Percentiles rank a stretch among this genome's conserved stretches.
These are phyloP conservation scores for Leptocoma aspasia DNA, from an alignment of 2,113 vertebrate species.

Conservation along the genomic window DNA sequence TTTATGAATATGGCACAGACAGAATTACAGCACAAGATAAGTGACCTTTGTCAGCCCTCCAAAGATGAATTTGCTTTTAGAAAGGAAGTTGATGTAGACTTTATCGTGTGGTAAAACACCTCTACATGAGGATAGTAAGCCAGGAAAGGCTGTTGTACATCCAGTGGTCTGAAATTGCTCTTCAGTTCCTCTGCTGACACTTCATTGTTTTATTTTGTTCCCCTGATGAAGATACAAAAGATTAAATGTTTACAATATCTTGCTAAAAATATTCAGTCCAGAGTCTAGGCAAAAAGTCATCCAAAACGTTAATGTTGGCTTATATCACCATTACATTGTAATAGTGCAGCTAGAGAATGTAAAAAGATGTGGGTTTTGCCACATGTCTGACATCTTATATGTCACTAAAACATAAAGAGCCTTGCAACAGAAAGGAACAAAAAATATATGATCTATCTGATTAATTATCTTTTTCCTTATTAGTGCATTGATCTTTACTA, in stretches of 20 bases:
- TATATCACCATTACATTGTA: background rate
- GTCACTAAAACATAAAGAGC: background rate
- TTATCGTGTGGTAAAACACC: background rate
- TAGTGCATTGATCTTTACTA: background rate
- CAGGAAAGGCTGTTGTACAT: background rate
- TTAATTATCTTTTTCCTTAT: background rate
- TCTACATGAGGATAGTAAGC: background rate
- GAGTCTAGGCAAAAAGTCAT: background rate
- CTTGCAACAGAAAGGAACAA: background rate
- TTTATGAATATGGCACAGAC: background rate
- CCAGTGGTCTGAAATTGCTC: background rate
- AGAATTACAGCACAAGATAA: background rate
- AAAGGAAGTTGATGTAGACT: background rate
- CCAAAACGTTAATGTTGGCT: background rate
- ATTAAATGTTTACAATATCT: background rate
- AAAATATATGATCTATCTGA: background rate
- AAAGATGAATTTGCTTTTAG: conserved; percentile 16
- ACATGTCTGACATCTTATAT: background rate
- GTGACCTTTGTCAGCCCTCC: background rate
- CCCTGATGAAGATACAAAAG: background rate
- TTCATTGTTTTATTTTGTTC: background rate
- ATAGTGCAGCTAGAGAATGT: background rate
- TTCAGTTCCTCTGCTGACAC: background rate
- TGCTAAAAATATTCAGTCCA: background rate
- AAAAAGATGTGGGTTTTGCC: background rate